Evolutionary conservation across 2,888 invertebrate genomes (phyloP).

Genomic region (Cryptops parisi): DNA sequence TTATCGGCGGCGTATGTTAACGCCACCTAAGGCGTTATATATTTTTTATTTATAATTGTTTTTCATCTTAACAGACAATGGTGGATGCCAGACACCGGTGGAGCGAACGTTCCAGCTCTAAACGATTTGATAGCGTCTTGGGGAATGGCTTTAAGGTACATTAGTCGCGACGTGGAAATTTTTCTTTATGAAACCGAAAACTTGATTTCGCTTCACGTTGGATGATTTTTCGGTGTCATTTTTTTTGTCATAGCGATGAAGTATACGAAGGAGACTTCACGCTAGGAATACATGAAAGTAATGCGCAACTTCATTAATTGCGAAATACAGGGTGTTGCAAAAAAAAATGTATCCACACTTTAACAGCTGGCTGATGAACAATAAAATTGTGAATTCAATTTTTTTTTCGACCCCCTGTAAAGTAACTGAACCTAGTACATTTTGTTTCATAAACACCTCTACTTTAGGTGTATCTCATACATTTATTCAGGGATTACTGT

Average conservation of each 20-base stretch:
- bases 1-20: background rate
- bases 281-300: slow-evolving; percentile 63
- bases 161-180: slow-evolving; percentile 12
- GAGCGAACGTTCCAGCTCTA: slow-evolving; percentile 83
- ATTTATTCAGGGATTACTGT: no score
- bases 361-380: no score
- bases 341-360: no score
- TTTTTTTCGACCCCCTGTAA: no score
- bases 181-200: background rate
- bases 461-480: no score
- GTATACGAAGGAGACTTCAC: slow-evolving; percentile 64
- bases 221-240: background rate
- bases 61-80: slow-evolving; percentile 32
- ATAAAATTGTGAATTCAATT: no score
- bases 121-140: slow-evolving; percentile 74
- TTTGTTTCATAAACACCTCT: no score
- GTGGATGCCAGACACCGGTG: slow-evolving; percentile 84
- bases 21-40: background rate
- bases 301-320: no score
- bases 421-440: no score
- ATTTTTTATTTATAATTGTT: slow-evolving; percentile 7
- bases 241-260: slow-evolving; percentile 27
- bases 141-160: slow-evolving; percentile 70
- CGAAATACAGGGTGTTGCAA: no score
- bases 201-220: background rate